Evolutionary conservation across 2,888 invertebrate species (phyloP), one percentile per base, ranked within the genome.

Genomic region (Tenthredo amoena): DNA sequence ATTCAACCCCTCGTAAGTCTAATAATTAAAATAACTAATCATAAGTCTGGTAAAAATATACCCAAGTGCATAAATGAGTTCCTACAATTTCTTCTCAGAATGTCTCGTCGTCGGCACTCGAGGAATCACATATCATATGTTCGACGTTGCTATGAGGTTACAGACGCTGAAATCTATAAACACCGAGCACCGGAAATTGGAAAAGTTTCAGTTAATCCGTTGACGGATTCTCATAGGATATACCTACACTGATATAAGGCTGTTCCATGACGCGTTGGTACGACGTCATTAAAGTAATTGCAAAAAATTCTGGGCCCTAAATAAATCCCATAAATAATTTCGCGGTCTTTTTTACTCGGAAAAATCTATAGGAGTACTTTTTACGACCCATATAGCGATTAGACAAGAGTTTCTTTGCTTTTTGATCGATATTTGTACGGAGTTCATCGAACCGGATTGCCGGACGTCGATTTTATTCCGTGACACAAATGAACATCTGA

Each of bases 181-280:
- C 91, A 91, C 89, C 85, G 88, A 88, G 87, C 87, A 86, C 86
- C 86, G 88, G 88, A 90, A 92, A 92, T 91, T 91, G 91, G 89
- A 90, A 92, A 91, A 90, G 90, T 90, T 91, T 89, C 72, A 82
- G 86, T 83, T 84, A 83, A 85, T 77, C 50, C 55, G 50, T 47
- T 50, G 77, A 50, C 77, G 77, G 34, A 31, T 50, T 77, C 55
- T 55, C 50, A 15, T 26, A n/a, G 77, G 26, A n/a, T 31, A 50
- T 50, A 18, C 12, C 47, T n/a, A 31, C 31, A n/a, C 34, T 18
- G 76, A 76, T 26, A 76, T 9, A n/a, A 12, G 18, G 50, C 10
- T 15, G 43, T 43, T 74, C 37, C 40, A 43, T 10, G 37, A 43
- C 37, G 72, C n/a, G 21, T n/a, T 9, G 40, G 43, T 43, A 40